These are phyloP conservation scores for Drosophila erecta DNA, from an alignment of 1,140 invertebrate species.

Conservation along the genomic window DNA sequence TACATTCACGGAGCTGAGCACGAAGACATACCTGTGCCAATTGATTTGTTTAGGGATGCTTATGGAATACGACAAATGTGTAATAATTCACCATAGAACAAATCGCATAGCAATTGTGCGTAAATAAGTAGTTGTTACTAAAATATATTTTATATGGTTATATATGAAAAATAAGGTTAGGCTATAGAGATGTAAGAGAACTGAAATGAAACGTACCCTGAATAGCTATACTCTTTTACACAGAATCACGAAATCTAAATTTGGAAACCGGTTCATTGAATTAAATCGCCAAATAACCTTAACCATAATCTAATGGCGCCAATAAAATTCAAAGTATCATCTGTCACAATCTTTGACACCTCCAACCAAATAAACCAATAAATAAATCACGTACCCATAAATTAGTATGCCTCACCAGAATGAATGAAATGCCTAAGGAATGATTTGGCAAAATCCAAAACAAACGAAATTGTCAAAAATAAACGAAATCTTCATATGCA, in stretches of 20 bases:
- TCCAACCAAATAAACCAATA: conserved; percentile 28
- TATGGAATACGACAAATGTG: background rate
- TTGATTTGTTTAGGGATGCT: background rate
- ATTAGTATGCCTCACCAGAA: conserved; percentile 47
- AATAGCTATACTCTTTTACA: background rate
- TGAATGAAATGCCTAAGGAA: conserved; percentile 55
- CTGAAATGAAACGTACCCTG: background rate
- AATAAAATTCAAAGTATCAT: conserved; percentile 38
- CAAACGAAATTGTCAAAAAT: conserved; percentile 22
- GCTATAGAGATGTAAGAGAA: background rate
- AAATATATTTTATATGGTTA: conserved; percentile 1
- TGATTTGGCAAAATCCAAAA: conserved; percentile 48
- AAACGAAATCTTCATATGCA: conserved; percentile 2
- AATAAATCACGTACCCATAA: conserved; percentile 14
- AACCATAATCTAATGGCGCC: conserved; percentile 25
- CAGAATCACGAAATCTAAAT: conserved; percentile 13
- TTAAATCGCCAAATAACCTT: conserved; percentile 19
- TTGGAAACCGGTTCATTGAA: background rate
- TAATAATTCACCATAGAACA: conserved; percentile 28
- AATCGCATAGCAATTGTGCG: conserved; percentile 18
- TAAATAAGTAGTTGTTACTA: background rate
- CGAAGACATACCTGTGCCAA: conserved; percentile 22
- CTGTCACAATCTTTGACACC: conserved; percentile 34
- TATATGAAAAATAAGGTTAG: background rate
- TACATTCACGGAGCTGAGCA: background rate